Conservation (phyloP, 2,797 vertebrate genomes). For the Cyclura pinguis region DNA sequence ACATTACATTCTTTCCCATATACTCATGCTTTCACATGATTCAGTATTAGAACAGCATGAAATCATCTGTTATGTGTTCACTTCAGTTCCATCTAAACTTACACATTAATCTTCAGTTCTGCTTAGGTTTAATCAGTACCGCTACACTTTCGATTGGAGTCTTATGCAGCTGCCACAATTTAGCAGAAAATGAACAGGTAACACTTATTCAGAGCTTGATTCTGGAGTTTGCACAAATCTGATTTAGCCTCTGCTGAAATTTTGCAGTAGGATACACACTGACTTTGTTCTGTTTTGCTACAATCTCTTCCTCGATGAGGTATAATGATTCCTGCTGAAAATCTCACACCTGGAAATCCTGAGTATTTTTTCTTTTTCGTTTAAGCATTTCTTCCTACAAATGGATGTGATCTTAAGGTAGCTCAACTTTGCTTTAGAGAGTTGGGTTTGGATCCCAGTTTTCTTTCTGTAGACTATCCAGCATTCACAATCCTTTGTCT, state of each 20-base stretch:
- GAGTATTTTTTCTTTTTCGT: background rate
- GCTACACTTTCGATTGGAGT: constrained; percentile 58
- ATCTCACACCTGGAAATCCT: background rate
- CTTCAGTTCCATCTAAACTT: constrained; percentile 63
- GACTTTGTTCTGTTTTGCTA: constrained; percentile 3
- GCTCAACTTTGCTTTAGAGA: background rate
- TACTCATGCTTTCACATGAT: constrained; percentile 67
- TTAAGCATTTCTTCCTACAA: background rate
- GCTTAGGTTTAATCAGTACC: constrained; percentile 67
- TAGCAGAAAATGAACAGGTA: constrained; percentile 43
- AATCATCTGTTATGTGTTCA: constrained; percentile 70
- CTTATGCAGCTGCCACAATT: constrained; percentile 25
- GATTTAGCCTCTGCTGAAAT: background rate
- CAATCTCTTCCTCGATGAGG: background rate
- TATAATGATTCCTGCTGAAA: background rate
- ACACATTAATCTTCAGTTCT: constrained; percentile 58
- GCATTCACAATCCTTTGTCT: background rate
- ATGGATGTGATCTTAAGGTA: background rate
- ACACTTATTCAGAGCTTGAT: constrained; percentile 13
- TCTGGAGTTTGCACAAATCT: constrained; percentile 6
- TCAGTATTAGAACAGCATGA: constrained; percentile 76
- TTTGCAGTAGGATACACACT: background rate
- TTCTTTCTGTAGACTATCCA: background rate
- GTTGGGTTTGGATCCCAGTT: background rate
- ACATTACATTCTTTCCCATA: constrained; percentile 67